These are phyloP conservation scores for Emesis russula DNA, from an alignment of 2,888 invertebrate species.

Conservation along the genomic window DNA sequence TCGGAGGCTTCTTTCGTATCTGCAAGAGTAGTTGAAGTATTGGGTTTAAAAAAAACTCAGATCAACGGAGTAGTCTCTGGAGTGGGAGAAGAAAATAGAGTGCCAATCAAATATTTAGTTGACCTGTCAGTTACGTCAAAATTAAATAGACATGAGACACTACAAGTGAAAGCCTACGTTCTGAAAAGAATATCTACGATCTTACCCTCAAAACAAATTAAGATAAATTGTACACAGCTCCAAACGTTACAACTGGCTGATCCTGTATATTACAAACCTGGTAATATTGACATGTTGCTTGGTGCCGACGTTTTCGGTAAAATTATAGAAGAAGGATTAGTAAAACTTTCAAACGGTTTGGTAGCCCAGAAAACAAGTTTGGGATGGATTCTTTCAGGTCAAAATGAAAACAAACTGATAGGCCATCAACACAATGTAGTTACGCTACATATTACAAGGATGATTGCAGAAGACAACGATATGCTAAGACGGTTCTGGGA, in stretches of 20 bases:
- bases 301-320: conserved; percentile 80
- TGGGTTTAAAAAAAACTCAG: conserved; percentile 56
- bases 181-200: conserved; percentile 67
- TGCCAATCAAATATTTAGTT: conserved; percentile 65
- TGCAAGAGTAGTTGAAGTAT: too few relatives aligned
- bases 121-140: conserved; percentile 46
- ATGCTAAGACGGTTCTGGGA: conserved; percentile 80
- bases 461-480: conserved; percentile 69
- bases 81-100: conserved; percentile 69
- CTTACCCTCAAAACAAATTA: conserved; percentile 61
- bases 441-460: neutral
- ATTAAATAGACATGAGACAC: conserved; percentile 24
- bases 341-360: conserved; percentile 55
- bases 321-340: conserved; percentile 78
- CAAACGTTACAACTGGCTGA: conserved; percentile 67
- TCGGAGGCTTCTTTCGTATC: too few relatives aligned
- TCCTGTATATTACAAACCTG: conserved; percentile 51
- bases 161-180: conserved; percentile 56
- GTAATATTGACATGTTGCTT: conserved; percentile 73
- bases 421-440: neutral
- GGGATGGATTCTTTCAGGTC: conserved; percentile 70
- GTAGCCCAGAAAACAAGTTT: conserved; percentile 78
- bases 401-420: conserved; percentile 16
- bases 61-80: conserved; percentile 79
- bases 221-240: conserved; percentile 58